Conservation (phyloP, 2,888 invertebrate genomes). For the Eugnorisma glareosa region DNA sequence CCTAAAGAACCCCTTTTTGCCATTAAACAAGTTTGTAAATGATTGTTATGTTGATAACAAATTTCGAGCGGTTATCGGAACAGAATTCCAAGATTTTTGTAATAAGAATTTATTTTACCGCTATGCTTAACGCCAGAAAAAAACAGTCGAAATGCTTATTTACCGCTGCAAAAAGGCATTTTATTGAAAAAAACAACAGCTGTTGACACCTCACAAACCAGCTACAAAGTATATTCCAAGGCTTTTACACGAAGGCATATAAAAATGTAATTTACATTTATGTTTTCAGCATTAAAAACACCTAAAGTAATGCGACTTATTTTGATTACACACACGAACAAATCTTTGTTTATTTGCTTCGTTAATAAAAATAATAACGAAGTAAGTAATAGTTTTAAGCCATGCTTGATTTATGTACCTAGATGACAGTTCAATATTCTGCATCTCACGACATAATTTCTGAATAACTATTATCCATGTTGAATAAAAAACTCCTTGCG, state of each 20-base stretch:
- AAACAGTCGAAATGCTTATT: not conserved
- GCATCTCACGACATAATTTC: not conserved
- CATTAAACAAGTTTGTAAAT: slow-evolving; percentile 36
- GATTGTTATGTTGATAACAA: slow-evolving; percentile 23
- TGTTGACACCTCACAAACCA: slow-evolving; percentile 22
- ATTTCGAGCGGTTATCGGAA: slow-evolving; percentile 13
- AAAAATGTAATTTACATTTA: not conserved
- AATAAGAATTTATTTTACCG: slow-evolving; percentile 10
- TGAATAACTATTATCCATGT: not conserved
- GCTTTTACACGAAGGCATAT: not conserved
- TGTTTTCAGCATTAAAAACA: not conserved
- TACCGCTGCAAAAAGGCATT: slow-evolving; percentile 10
- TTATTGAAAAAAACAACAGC: not conserved
- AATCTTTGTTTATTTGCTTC: slow-evolving; percentile 19
- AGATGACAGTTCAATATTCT: not conserved
- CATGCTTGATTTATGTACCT: not conserved
- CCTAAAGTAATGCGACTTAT: not conserved
- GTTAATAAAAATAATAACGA: too few species aligned
- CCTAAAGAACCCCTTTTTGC: not conserved
- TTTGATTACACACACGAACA: not conserved
- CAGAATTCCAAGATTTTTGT: not conserved
- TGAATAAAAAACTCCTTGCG: not conserved
- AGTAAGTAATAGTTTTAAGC: slow-evolving; percentile 6
- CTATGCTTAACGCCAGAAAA: not conserved
- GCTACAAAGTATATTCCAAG: slow-evolving; percentile 2